Percentiles rank a stretch among this genome's conserved stretches.
phyloP scores from a whole-genome alignment of 2,797 vertebrate species.

The Acrocephalus scirpaceus region DNA sequence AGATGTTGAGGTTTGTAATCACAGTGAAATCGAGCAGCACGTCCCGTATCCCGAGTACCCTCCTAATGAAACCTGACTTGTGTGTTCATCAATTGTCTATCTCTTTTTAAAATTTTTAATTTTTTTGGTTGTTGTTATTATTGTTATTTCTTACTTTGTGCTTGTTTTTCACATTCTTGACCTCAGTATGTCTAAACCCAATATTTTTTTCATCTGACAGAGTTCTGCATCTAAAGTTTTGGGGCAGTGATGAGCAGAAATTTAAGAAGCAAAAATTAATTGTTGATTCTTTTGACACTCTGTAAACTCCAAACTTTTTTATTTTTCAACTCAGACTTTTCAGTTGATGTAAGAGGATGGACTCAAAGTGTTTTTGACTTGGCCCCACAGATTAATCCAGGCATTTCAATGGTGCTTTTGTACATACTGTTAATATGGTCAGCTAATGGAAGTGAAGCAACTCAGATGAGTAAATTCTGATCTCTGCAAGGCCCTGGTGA shows the following conservation, averaged over 20 bases:
- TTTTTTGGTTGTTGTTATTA: neutral
- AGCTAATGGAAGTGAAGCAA: neutral
- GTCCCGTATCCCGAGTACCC: slow-evolving; percentile 60
- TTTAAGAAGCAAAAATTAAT: neutral
- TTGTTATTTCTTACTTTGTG: slow-evolving; percentile 74
- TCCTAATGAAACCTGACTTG: slow-evolving; percentile 62
- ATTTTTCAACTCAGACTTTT: neutral
- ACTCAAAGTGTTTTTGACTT: neutral
- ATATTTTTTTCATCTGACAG: slow-evolving; percentile 80
- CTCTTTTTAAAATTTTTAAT: neutral
- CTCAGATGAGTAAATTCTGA: neutral
- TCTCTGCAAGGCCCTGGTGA: neutral
- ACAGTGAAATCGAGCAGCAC: slow-evolving; percentile 36
- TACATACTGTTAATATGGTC: neutral
- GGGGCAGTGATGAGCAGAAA: neutral
- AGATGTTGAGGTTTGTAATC: slow-evolving; percentile 80
- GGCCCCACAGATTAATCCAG: neutral
- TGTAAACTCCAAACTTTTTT: neutral
- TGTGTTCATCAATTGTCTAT: slow-evolving; percentile 69
- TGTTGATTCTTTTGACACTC: neutral
- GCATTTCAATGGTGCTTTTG: neutral
- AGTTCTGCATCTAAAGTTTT: neutral
- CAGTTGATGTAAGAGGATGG: neutral
- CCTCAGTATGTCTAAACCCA: slow-evolving; percentile 17
- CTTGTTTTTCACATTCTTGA: slow-evolving; percentile 70